Evolutionary conservation across 2,113 vertebrate genomes (phyloP), one percentile per base, ranked within the genome.

Genomic region (Lepus americanus): DNA sequence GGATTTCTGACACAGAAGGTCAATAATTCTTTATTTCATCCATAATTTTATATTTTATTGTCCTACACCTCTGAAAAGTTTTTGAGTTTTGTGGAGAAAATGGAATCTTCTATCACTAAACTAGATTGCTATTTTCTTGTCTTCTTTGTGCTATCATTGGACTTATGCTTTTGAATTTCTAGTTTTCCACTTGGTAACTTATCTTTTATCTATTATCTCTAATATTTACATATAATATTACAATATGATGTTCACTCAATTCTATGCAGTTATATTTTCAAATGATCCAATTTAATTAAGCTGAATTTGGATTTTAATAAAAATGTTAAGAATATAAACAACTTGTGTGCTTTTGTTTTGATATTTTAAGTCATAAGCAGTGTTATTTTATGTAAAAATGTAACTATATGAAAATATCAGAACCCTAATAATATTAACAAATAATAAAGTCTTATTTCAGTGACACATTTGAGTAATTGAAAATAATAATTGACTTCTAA

Each of bases 1-100:
- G 97, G 94, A 97, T 97, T 97, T 98, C 96, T 98, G 98, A 98
- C 98, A 98, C 96, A 69, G 1, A 94, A 98, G 98, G 98, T 98
- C 98, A 98, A 98, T 98, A 98, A 97, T 96, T 98, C 96, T 97
- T 97, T 97, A 98, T 98, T 98, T 98, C 96, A 98, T 96, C 97
- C 95, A 97, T 97, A 98, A 98, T 98, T 98, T 98, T 98, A 93
- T 98, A 98, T 97, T 97, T 96, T 97, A 97, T 96, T 97, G 86
- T 97, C 82, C 96, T 95, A 94, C 83, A 96, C 55, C 89, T 98
- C 95, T 98, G 95, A 96, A 95, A 97, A 94, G 92, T 96, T 98
- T 98, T 94, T 96, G 90, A 98, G 94, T 94, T 97, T 92, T 97
- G 92, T 88, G 95, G 83, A 94, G 83, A 98, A 98, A 98, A 95